Base-by-base conservation (phyloP, 2,113 vertebrate species). In the Seriola dumerili region DNA sequence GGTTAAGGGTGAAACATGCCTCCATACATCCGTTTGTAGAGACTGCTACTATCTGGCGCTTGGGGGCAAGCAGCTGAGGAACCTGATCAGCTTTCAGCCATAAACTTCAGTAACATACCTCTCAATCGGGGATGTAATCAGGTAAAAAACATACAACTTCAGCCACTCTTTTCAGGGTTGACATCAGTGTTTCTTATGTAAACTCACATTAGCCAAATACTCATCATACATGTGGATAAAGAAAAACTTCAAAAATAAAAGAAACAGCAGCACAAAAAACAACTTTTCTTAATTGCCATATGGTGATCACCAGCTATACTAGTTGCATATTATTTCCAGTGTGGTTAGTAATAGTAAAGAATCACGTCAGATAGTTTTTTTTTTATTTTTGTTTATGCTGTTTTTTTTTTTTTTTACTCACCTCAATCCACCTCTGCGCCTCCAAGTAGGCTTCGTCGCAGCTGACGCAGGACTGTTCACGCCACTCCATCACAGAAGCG, bases 361-460 rank as follows among this genome's bases (percentile, higher is more conserved):
- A 17, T 44, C 0, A 50, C 3, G 44, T 42, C 2, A 4, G 46
- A 42, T 36, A 6, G 34, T 50, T 17, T 50, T 10, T 23, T 23
- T 23, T 23, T 23, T 23, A 23, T 23, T 23, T 23, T 9, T 44
- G 42, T 44, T 44, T 0, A 0, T 36, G 13, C 12, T 55, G 8
- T 21, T 21, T n/a, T 52, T 21, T 21, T 52, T 21, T 52, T 19
- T 58, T 54, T 70, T 4, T 1, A 90, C 96, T 96, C 94, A 98
- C 97, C 96, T 99, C 97, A 14, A 99, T 92, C 97, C 97, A 99
- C 72, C 96, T 92, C 91, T 90, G 97, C 29, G 97, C 97, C 90
- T 98, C 97, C 4, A 85, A 87, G 81, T 96, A 98, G 5, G 96
- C 97, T 8, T 87, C 80, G 1, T 92, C 95, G 67, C 92, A 94